Evolutionary conservation across 30 jellyfish, hydroid and myxozoan species (phyloP), one percentile per base, ranked within the genome.

Genomic region (Cassiopea andromeda): DNA sequence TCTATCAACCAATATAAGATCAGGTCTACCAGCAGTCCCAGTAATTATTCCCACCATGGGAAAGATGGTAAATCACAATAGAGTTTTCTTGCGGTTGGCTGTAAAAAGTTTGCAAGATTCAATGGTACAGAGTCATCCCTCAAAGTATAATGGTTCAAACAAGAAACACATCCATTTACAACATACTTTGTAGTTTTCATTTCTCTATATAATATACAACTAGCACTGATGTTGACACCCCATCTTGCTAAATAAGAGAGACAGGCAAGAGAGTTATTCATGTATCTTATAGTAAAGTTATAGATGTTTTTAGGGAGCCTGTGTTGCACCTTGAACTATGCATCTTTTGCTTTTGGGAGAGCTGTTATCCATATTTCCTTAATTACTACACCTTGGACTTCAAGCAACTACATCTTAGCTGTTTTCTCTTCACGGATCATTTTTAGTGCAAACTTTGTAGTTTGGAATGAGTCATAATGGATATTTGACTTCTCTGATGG

Each of bases 281-380:
- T 49, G 47, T 77, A 77, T 59, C 88, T 59, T 57, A 79, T 58
- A 44, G 88, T 79, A 58, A 54, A 79, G 47, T 1, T 79, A 44
- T 9, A 79, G 88, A 48, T 79, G 81, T 81, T 81, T 46, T 83
- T 66, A 15, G 90, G 82, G 48, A 81, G 82, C 46, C 82, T 48
- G 19, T 61, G 76, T 18, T 50, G 50, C 75, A 59, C 87, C n/a
- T 48, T 48, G 46, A 75, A 75, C 85, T 71, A 75, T 6, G 70
- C 44, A 19, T 78, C 76, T 59, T 78, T 54, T 78, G 77, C 87
- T 46, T 78, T 78, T 54, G 87, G 76, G 50, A 78, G 76, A 7
- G 87, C 87, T 78, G 87, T 78, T 78, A 8, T 78, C 76, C 87
- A 78, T 48, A 78, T 12, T 46, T 78, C 87, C 54, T 18, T 49